phyloP scores from a whole-genome alignment of 92 coral and sea anemone genomes.

The Bergia puertoricense region DNA sequence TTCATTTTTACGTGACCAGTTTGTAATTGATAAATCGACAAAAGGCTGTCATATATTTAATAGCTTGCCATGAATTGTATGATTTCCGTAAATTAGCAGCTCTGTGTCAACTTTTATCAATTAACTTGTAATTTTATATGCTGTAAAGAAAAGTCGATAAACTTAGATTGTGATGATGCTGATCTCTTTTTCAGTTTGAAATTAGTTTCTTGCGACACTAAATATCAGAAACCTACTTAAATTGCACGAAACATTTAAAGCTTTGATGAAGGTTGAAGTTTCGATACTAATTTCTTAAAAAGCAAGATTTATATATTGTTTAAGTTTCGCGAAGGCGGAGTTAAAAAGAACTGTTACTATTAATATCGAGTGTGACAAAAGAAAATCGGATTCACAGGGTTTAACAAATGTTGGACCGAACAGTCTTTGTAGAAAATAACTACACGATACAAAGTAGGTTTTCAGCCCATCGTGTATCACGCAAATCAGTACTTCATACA shows the following conservation, averaged over 20 bases:
- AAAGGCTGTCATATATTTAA: background rate
- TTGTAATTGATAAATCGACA: background rate
- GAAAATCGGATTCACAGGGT: too few relatives aligned
- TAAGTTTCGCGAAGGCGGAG: background rate
- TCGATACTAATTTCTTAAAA: background rate
- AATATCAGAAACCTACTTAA: background rate
- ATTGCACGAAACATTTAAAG: background rate
- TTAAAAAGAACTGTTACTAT: too few relatives aligned
- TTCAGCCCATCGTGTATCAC: too few relatives aligned
- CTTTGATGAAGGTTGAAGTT: background rate
- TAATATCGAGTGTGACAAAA: too few relatives aligned
- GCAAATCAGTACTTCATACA: too few relatives aligned
- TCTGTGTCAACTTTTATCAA: background rate
- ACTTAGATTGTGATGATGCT: background rate
- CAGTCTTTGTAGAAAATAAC: too few relatives aligned
- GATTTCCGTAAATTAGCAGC: slow-evolving; percentile 19
- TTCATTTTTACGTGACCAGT: background rate
- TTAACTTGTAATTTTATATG: background rate
- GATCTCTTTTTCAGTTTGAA: background rate
- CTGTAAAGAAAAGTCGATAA: background rate
- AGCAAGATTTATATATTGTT: background rate
- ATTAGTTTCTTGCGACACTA: background rate
- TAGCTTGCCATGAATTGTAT: background rate
- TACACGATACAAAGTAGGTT: too few relatives aligned
- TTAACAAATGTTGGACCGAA: too few relatives aligned